Evolutionary conservation across 2,888 invertebrate species (phyloP).

Genomic region (Cyaniris semiargus): DNA sequence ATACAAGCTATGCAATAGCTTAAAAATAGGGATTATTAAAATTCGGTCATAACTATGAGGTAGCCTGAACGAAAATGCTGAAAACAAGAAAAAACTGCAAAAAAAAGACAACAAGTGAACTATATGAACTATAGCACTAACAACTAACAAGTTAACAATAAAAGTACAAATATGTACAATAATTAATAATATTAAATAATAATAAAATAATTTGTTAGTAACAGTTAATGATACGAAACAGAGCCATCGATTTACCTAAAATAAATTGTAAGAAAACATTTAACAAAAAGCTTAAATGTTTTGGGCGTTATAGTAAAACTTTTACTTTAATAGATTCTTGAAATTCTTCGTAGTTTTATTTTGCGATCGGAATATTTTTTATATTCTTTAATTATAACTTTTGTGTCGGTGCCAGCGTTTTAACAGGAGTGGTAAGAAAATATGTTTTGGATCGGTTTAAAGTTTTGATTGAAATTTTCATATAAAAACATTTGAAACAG

Average conservation of each 20-base stretch:
- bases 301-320: background rate
- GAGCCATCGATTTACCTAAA: background rate
- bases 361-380: background rate
- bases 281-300: background rate
- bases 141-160: too few species aligned
- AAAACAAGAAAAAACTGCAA: too few species aligned
- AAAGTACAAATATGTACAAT: too few species aligned
- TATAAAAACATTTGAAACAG: conserved; percentile 2
- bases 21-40: too few species aligned
- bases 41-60: too few species aligned
- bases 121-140: too few species aligned
- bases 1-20: too few species aligned
- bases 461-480: conserved; percentile 19
- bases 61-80: too few species aligned
- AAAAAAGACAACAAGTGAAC: too few species aligned
- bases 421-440: conserved; percentile 16
- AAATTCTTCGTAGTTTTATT: background rate
- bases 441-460: conserved; percentile 25
- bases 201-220: too few species aligned
- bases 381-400: conserved; percentile 27
- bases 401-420: conserved; percentile 13
- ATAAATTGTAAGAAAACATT: background rate
- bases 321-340: background rate
- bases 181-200: too few species aligned
- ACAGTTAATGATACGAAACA: too few species aligned